Conservation (phyloP, 2,113 vertebrate genomes). For the Alethe castanea region DNA sequence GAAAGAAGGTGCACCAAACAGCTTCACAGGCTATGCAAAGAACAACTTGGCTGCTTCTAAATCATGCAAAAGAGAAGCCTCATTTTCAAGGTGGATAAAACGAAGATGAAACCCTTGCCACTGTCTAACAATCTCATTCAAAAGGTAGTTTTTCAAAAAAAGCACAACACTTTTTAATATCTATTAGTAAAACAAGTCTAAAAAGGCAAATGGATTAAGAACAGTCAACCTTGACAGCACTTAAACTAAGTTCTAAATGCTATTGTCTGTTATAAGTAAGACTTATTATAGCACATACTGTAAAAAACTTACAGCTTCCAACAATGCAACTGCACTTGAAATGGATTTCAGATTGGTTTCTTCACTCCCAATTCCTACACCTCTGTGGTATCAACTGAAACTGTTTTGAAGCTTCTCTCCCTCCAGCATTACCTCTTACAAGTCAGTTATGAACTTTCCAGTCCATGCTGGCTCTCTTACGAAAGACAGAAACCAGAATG, state of each 20-base stretch:
- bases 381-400: not conserved
- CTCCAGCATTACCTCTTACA: not conserved
- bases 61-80: rapidly evolving
- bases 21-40: not conserved
- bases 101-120: not conserved
- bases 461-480: not conserved
- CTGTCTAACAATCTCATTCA: not conserved
- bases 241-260: not conserved
- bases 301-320: not conserved
- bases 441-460: not conserved
- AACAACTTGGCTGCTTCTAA: not conserved
- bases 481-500: not conserved
- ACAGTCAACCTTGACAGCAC: not conserved
- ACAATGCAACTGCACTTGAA: not conserved
- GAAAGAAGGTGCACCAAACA: not conserved
- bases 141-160: not conserved
- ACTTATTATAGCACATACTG: not conserved
- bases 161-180: not conserved
- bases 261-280: not conserved
- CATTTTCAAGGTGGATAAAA: not conserved
- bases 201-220: not conserved
- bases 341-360: not conserved
- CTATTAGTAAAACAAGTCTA: not conserved
- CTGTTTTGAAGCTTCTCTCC: not conserved
- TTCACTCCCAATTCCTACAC: not conserved